Conservation (phyloP, 2,797 vertebrate species). For the Ara ararauna region DNA sequence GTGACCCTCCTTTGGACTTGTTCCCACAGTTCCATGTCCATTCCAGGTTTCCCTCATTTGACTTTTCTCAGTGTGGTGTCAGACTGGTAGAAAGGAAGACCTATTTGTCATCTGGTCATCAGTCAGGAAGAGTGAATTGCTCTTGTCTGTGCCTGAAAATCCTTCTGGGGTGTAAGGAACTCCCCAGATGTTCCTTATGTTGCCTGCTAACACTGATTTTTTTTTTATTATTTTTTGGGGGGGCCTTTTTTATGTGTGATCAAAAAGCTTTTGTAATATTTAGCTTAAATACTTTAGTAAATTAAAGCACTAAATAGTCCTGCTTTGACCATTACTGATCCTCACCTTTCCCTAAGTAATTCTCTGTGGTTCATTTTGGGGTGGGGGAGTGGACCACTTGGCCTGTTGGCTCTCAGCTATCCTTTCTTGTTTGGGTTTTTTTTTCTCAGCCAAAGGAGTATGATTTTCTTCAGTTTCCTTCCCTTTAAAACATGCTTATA, state of each 20-base stretch:
- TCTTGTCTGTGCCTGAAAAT: neutral
- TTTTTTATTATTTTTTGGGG: too few relatives aligned
- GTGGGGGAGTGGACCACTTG: neutral
- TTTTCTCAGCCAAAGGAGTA: neutral
- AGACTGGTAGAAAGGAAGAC: neutral
- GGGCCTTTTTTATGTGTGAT: neutral
- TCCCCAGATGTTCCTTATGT: neutral
- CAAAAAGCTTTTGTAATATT: neutral
- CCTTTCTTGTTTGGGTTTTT: accelerated
- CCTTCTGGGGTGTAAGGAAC: neutral
- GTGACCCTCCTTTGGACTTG: too few relatives aligned
- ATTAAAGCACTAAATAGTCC: neutral
- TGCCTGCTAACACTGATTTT: neutral
- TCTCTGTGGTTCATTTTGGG: neutral
- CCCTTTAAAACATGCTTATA: neutral
- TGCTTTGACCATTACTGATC: neutral
- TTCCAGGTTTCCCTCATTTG: neutral
- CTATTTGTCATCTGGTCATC: neutral
- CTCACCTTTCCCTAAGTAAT: neutral
- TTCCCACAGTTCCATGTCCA: too few relatives aligned
- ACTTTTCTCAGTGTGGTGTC: neutral
- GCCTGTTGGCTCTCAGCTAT: neutral
- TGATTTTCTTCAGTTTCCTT: neutral
- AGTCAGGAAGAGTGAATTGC: neutral
- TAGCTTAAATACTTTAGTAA: neutral